These are phyloP conservation scores for Bhutanitis thaidina DNA, from an alignment of 2,888 invertebrate genomes.

Conservation along the genomic window DNA sequence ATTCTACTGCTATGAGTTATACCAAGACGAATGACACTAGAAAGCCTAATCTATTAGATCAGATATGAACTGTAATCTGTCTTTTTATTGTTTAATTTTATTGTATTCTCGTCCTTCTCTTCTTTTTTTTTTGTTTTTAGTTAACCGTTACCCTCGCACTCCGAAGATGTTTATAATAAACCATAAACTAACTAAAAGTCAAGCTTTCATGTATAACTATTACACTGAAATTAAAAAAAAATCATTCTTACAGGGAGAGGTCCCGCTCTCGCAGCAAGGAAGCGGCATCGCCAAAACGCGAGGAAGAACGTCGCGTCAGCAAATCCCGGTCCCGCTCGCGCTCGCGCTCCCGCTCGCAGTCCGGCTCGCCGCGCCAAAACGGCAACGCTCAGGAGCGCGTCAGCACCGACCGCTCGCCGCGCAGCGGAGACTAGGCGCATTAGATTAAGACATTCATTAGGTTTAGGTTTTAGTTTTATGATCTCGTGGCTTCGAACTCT, in stretches of 20 bases:
- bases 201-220: no score
- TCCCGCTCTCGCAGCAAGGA: slow-evolving; percentile 86
- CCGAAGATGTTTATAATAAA: no score
- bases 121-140: no score
- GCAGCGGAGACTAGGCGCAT: slow-evolving; percentile 61
- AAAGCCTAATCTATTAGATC: no score
- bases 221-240: no score
- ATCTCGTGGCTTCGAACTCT: slow-evolving; percentile 39
- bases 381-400: slow-evolving; percentile 52
- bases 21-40: no score
- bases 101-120: no score
- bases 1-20: no score
- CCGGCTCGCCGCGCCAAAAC: slow-evolving; percentile 62
- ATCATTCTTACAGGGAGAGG: slow-evolving; percentile 79
- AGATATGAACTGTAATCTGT: no score
- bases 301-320: slow-evolving; percentile 57
- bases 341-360: slow-evolving; percentile 51
- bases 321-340: slow-evolving; percentile 61
- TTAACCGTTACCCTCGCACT: no score
- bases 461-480: slow-evolving; percentile 30
- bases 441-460: slow-evolving; percentile 22
- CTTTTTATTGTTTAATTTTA: no score
- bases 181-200: no score
- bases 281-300: slow-evolving; percentile 58
- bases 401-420: slow-evolving; percentile 63